Conservation (phyloP, 1,140 invertebrate species). For the Apocrypta bakeri region DNA sequence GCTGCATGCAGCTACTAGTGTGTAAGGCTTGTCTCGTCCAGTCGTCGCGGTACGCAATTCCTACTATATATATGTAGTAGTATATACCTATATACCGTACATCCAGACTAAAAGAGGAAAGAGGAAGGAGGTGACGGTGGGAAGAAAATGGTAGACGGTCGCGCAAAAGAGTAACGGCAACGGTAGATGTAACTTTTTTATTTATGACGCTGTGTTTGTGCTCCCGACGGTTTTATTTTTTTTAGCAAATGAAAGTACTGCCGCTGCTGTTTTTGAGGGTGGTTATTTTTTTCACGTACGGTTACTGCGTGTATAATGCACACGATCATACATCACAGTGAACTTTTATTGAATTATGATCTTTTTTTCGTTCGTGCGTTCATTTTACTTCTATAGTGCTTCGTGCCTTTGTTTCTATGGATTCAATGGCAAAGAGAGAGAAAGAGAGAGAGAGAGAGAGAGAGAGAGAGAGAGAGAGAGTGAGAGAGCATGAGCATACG, state of each 20-base stretch:
- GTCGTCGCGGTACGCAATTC: background rate
- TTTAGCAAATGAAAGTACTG: background rate
- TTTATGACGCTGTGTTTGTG: background rate
- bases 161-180: conserved; percentile 7
- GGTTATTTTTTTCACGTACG: background rate
- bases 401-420: no score
- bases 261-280: background rate
- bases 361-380: background rate
- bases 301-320: background rate
- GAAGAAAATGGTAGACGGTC: background rate
- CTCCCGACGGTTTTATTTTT: background rate
- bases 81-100: background rate
- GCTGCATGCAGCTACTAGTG: background rate
- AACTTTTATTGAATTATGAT: background rate
- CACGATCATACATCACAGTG: background rate
- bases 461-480: no score
- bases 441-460: no score
- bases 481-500: no score
- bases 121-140: background rate
- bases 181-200: conserved; percentile 17
- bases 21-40: background rate
- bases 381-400: no score
- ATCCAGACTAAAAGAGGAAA: background rate
- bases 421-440: no score
- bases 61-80: background rate